phyloP scores from a whole-genome alignment of 2,113 vertebrate genomes.

The Onychorhynchus coronatus region DNA sequence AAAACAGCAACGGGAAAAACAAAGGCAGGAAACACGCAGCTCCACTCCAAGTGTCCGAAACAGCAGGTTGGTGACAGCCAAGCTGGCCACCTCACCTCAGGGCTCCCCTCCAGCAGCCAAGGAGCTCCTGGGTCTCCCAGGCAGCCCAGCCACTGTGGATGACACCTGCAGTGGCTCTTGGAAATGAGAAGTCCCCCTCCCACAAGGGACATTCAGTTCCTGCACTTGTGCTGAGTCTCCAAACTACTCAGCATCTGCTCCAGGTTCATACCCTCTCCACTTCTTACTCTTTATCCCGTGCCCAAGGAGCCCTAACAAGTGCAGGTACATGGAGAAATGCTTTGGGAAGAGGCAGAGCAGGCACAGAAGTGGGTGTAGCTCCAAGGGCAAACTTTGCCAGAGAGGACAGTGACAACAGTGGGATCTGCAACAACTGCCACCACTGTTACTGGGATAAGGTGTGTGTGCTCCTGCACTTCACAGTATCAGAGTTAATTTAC shows the following conservation, averaged over 20 bases:
- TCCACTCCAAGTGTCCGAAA: neutral
- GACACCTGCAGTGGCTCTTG: rapidly evolving
- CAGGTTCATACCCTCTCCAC: neutral
- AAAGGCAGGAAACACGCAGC: neutral
- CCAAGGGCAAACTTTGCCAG: neutral
- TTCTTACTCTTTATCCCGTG: neutral
- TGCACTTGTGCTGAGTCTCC: neutral
- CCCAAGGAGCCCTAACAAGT: neutral
- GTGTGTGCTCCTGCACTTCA: neutral
- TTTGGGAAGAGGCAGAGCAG: neutral
- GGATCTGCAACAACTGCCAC: neutral
- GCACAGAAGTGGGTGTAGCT: neutral
- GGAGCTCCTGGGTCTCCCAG: neutral
- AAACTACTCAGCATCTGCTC: neutral
- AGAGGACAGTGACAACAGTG: neutral
- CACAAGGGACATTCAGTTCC: neutral
- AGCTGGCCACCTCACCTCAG: neutral
- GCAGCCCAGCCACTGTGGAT: neutral
- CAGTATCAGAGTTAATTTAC: neutral
- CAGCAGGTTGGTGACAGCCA: rapidly evolving
- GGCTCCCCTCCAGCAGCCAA: neutral
- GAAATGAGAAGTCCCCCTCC: neutral
- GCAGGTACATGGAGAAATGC: neutral
- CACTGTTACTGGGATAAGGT: rapidly evolving
- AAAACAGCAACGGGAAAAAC: neutral